phyloP scores from a whole-genome alignment of 2,797 vertebrate species.

The Eleutherodactylus coqui region DNA sequence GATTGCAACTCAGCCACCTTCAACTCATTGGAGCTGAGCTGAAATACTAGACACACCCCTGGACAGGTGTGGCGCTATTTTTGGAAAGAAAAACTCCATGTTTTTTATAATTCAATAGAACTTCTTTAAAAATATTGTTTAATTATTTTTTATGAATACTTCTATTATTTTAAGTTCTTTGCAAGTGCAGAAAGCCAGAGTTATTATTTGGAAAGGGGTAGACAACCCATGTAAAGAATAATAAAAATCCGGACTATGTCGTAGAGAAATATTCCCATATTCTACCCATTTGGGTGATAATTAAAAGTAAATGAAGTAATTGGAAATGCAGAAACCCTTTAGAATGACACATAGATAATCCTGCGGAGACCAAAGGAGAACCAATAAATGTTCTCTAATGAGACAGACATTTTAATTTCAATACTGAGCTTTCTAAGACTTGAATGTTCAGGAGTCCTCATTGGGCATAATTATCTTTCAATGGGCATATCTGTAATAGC shows the following conservation, averaged over 20 bases:
- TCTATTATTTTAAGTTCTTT: no score
- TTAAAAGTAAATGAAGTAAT: conserved; percentile 16
- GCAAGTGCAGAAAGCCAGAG: no score
- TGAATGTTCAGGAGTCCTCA: background rate
- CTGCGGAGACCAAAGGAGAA: conserved; percentile 10
- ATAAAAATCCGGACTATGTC: background rate
- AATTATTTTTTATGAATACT: no score
- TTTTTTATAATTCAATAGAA: no score
- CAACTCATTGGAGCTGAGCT: no score
- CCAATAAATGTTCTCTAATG: conserved; percentile 3
- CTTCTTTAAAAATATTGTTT: no score
- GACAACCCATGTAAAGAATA: background rate
- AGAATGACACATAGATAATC: background rate
- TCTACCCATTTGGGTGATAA: background rate
- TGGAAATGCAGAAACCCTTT: background rate
- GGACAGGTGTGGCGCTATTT: no score
- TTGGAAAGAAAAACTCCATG: no score
- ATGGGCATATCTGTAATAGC: background rate
- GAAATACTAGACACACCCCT: no score
- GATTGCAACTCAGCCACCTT: no score
- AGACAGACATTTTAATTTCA: conserved; percentile 10
- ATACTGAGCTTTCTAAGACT: background rate
- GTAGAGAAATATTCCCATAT: background rate
- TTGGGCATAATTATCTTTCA: background rate
- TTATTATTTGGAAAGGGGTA: no score